Evolutionary conservation across 2,113 vertebrate species (phyloP), one percentile per base, ranked within the genome.

Genomic region (Prietella phreatophila): DNA sequence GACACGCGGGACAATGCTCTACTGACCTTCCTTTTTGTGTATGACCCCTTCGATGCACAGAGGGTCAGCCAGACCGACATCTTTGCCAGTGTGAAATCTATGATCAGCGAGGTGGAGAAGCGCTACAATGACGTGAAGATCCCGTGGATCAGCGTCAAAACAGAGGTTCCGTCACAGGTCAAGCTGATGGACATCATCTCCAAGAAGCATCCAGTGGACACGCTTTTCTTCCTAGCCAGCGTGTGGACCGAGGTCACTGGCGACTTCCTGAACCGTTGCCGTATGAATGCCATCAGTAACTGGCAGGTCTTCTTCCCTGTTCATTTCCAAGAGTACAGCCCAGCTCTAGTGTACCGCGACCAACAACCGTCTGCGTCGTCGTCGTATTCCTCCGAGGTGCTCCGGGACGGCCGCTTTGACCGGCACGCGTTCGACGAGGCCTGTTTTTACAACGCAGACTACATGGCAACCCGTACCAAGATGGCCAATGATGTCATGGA

Each of bases 281-380:
- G 97, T 39, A 99, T 99, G 97, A 99, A 99, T 0, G 95, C 98
- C 84, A 99, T 99, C 93, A 97, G 96, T 75, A 97, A 95, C 86
- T 99, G 98, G 98, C 98, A 99, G 92, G 98, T 97, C 71, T 99
- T 99, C 88, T 99, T 98, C 86, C 98, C 98, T 0, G 93, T 99
- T 87, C 98, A 99, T 75, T 99, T 99, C 93, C 98, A 99, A 87
- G 98, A 99, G 94, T 99, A 95, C 94, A 98, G 95, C 91, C 97
- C 97, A 0, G 93, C 95, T 0, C 78, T 99, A 50, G 91, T 96
- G 0, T 96, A 95, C 92, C 96, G 93, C 0, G 95, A 96, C 61
- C 96, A 96, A 92, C 96, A 95, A 87, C 93, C 96, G 0, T 95
- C 96, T 0, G 93, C 93, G 0, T 83, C 95, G 25, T 93, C 95